Evolutionary conservation across 2,113 vertebrate species (phyloP), one percentile per base, ranked within the genome.

Genomic region (Phylloscopus whistleri): DNA sequence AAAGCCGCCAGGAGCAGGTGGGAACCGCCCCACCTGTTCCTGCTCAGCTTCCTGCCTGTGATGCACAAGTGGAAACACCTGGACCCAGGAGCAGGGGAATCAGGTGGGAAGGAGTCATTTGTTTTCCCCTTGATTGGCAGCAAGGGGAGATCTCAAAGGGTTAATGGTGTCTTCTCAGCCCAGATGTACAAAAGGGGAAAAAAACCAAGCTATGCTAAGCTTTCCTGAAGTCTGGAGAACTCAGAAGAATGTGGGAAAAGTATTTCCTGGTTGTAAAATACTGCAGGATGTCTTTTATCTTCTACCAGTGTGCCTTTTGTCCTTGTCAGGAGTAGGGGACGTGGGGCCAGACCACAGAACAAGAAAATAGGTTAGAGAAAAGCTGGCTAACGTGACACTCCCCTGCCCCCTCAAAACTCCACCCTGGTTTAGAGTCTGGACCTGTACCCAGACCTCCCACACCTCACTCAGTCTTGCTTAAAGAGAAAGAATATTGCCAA

Each of bases 171-270:
- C 69, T 69, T 35, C 63, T 74, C 60, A 46, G 43, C 16, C 35
- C 51, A 85, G 53, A 72, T 56, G 33, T 52, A 46, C 77, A 53
- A 59, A 58, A 46, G 5, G n/a, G 2, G 7, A 23, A 16, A 14
- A 2, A 44, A 18, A 23, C 21, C 27, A 52, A 56, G 24, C 33
- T 55, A 37, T 51, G 46, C 21, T 87, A 79, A 85, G 51, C 26
- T 78, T 77, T 87, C 5, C 55, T 72, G 74, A 91, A 92, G 62
- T 49, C 37, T 74, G 51, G 31, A 86, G 67, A 92, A 66, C 33
- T 10, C 44, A 30, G 53, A 75, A 77, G 44, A 72, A 67, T 26
- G 33, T 5, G 37, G 23, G 20, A 58, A 27, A 83, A 60, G 11
- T 66, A 33, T 74, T 72, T 78, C 56, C 46, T 26, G 9, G 12